These are phyloP conservation scores for Phataginus tricuspis DNA, from an alignment of 2,797 vertebrate species.

Conservation along the genomic window DNA sequence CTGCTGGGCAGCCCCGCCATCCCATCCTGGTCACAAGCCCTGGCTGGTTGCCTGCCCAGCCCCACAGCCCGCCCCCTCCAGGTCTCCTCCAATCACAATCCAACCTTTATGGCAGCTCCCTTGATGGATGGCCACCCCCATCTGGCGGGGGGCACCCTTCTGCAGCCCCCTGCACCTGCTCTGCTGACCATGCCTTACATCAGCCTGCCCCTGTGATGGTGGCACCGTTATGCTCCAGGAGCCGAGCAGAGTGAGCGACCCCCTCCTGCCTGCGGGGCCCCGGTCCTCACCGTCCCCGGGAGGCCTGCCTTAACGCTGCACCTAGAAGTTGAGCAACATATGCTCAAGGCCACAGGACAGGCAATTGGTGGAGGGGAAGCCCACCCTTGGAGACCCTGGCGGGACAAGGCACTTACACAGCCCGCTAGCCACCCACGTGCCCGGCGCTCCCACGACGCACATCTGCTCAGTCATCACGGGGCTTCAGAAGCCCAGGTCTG, in stretches of 20 bases:
- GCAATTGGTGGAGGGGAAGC: background rate
- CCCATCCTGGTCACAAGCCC: background rate
- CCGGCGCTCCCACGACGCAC: background rate
- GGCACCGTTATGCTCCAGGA: background rate
- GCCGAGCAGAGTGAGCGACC: background rate
- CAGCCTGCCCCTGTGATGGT: background rate
- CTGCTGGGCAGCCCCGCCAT: background rate
- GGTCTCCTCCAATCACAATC: background rate
- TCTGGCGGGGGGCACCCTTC: too few relatives aligned
- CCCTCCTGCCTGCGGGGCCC: background rate
- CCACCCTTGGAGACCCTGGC: background rate
- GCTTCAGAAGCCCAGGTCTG: background rate
- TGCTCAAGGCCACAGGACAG: background rate
- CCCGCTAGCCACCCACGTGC: background rate
- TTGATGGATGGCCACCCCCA: background rate
- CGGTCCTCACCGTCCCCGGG: background rate
- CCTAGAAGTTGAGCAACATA: too few relatives aligned
- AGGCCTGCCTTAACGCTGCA: background rate
- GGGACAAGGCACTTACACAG: background rate
- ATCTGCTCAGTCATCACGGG: accelerated
- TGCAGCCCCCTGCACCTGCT: background rate
- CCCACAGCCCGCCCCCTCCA: background rate
- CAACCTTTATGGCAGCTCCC: background rate
- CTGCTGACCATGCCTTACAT: background rate
- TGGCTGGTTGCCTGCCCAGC: background rate